phyloP scores from a whole-genome alignment of 2,888 invertebrate species.

The Sesia apiformis region DNA sequence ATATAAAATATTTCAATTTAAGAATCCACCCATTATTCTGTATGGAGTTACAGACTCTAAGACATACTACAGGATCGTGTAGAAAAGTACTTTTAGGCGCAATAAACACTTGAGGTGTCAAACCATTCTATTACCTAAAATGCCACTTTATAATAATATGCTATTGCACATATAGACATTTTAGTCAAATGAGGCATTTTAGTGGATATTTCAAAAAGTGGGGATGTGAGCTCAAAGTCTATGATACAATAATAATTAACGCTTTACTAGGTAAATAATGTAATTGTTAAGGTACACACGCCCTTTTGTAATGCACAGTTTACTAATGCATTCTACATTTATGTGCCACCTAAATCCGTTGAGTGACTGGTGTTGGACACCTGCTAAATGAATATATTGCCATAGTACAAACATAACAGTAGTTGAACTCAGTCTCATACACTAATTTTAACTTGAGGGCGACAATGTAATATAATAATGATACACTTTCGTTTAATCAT shows the following conservation, averaged over 20 bases:
- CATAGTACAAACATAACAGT: no score
- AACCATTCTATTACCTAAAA: neutral
- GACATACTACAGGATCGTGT: no score
- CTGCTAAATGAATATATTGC: neutral
- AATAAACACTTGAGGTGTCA: neutral
- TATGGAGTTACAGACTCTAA: no score
- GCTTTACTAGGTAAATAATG: constrained; percentile 55
- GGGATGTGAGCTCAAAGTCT: constrained; percentile 33
- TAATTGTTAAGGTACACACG: constrained; percentile 27
- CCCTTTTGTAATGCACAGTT: constrained; percentile 47
- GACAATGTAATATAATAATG: no score
- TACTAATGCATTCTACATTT: constrained; percentile 9
- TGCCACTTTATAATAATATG: neutral
- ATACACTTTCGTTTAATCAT: no score
- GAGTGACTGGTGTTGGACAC: neutral
- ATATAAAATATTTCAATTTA: no score
- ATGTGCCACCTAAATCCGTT: neutral
- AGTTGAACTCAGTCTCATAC: no score
- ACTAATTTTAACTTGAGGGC: no score
- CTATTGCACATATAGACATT: constrained; percentile 5
- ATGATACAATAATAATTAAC: constrained; percentile 61
- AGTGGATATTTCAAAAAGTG: neutral
- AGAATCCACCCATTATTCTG: no score
- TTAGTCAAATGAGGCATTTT: constrained; percentile 9
- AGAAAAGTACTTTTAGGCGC: no score